Conservation (phyloP, 2,113 vertebrate genomes). For the Neopipo cinnamomea region DNA sequence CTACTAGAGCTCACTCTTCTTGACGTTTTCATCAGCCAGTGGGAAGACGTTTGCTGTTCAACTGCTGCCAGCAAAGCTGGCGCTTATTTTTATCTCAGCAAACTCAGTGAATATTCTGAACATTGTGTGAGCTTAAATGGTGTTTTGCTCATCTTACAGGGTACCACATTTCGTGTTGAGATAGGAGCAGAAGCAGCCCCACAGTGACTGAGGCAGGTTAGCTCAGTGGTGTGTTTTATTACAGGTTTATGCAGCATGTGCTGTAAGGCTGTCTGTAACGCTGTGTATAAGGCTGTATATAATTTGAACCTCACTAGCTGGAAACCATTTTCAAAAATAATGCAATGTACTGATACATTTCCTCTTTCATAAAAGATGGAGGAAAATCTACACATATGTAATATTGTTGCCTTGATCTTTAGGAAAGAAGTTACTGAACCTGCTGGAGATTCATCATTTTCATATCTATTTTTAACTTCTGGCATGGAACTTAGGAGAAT, state of each 20-base stretch:
- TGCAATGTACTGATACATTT: not conserved
- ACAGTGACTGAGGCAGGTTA: not conserved
- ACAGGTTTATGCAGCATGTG: not conserved
- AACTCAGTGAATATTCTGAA: not conserved
- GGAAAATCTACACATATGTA: not conserved
- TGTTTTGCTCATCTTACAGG: not conserved
- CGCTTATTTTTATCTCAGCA: not conserved
- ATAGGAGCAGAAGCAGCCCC: not conserved
- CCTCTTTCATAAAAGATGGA: not conserved
- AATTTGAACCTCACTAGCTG: not conserved
- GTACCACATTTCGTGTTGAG: not conserved
- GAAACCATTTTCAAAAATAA: not conserved
- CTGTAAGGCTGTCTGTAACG: not conserved
- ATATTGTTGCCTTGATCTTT: not conserved
- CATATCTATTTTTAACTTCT: not conserved
- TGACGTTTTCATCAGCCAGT: constrained; percentile 37
- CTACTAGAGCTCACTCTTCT: not conserved
- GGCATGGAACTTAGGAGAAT: not conserved
- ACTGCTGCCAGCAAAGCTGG: constrained; percentile 23
- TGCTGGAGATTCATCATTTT: not conserved
- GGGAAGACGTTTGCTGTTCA: constrained; percentile 26
- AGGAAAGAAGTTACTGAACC: not conserved
- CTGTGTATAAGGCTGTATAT: not conserved
- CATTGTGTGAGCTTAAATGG: not conserved
- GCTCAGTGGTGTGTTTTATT: not conserved